Conservation (phyloP, 1,140 invertebrate genomes). For the Diuraphis noxia region DNA sequence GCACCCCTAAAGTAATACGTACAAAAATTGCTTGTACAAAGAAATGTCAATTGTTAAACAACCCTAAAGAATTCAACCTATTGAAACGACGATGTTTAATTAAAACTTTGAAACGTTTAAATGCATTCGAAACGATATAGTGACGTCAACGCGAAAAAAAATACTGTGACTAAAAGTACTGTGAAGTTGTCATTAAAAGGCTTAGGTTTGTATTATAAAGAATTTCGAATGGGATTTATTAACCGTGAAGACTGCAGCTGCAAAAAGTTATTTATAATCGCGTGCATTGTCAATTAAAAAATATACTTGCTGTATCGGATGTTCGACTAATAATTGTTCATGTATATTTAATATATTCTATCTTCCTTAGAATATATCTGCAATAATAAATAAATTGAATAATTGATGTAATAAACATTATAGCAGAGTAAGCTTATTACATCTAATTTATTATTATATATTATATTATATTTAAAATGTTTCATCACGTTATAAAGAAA, state of each 20-base stretch:
- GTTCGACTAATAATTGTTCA: neutral
- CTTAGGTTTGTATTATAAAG: slow-evolving; percentile 17
- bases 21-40: slow-evolving; percentile 20
- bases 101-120: slow-evolving; percentile 45
- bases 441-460: too few species aligned
- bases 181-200: slow-evolving; percentile 47
- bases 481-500: too few species aligned
- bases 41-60: slow-evolving; percentile 36
- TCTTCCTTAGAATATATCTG: neutral
- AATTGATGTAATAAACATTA: neutral
- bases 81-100: slow-evolving; percentile 34
- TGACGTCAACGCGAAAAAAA: slow-evolving; percentile 19
- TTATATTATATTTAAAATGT: too few species aligned
- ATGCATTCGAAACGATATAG: slow-evolving; percentile 36
- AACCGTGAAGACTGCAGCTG: slow-evolving; percentile 45
- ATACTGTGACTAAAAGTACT: slow-evolving; percentile 42
- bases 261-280: neutral
- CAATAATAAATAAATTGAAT: neutral
- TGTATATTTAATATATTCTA: neutral
- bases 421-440: neutral
- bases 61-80: slow-evolving; percentile 31
- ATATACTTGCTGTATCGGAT: neutral
- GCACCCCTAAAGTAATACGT: slow-evolving; percentile 23
- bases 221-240: slow-evolving; percentile 42
- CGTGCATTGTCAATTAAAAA: slow-evolving; percentile 19